Evolutionary conservation across 2,888 invertebrate species (phyloP), one percentile per base, ranked within the genome.

Genomic region (Syrphus vitripennis): DNA sequence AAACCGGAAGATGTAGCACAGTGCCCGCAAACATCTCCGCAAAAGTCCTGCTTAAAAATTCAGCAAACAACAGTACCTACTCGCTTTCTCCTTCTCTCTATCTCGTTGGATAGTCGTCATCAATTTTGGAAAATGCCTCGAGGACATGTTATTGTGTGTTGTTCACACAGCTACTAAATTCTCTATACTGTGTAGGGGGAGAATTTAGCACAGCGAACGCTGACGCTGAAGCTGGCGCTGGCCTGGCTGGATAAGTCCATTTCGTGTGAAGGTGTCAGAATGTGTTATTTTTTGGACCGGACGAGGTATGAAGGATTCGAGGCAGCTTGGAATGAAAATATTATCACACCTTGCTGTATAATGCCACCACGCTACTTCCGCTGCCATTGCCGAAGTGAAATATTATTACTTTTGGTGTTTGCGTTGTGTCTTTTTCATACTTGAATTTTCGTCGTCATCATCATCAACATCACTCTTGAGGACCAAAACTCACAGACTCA

Each of bases 71-170:
- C 70, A 34, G 29, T 9, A 24, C 37, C 50, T 26, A 2, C 34
- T 61, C 1, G 29, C 21, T 19, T 19, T 29, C 29, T n/a, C 10
- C 4, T n/a, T 21, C 59, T 45, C 48, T 12, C 31, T 3, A 6
- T 40, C 29, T 16, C 40, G 37, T 50, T 65, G 57, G 37, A 19
- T 42, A 84, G 80, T 81, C 84, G 67, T 67, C 84, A 84, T 84
- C 84, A 81, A 81, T 86, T 86, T 86, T 69, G 81, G 72, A 71
- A 81, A 86, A 86, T 86, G 78, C 82, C 86, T 86, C 86, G 77
- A 82, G 86, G 86, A 86, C 78, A 86, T 86, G 77, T 77, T 72
- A 82, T 86, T 77, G 82, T 86, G 61, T 82, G 81, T 61, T 78
- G 61, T 67, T 69, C 72, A 7, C 55, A 72, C 83, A 78, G 59